Conservation (phyloP, 2,888 invertebrate genomes). For the Drosophila atroscutellata region DNA sequence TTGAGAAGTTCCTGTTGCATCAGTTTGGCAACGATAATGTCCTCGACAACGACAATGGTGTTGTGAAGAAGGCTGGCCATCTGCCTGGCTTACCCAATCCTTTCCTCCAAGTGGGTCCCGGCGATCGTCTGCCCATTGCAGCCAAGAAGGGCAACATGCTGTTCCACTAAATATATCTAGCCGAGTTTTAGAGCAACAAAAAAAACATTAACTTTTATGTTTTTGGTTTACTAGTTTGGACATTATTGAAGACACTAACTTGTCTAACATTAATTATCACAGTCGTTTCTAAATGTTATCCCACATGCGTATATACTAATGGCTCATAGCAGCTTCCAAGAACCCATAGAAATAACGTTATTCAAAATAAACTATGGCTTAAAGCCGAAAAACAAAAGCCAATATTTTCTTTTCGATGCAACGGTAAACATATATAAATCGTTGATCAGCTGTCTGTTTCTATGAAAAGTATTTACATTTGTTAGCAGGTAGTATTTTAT, state of each 20-base stretch:
- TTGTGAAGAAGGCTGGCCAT: conserved; percentile 87
- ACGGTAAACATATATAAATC: background rate
- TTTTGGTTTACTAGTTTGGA: conserved; percentile 16
- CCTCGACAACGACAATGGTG: conserved; percentile 88
- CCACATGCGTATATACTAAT: conserved; percentile 29
- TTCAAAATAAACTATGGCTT: conserved; percentile 64
- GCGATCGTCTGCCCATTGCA: conserved; percentile 94
- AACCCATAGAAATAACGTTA: conserved; percentile 52
- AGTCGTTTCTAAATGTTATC: conserved; percentile 53
- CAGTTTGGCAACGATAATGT: conserved; percentile 83
- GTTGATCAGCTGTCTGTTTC: background rate
- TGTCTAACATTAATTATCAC: conserved; percentile 53
- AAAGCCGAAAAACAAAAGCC: conserved; percentile 43
- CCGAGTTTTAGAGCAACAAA: background rate
- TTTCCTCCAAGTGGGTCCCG: conserved; percentile 87
- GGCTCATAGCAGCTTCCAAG: conserved; percentile 38
- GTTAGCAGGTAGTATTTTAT: background rate
- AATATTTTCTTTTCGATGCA: background rate
- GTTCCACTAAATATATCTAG: conserved; percentile 83
- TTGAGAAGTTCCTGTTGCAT: conserved; percentile 88
- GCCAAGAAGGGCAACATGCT: conserved; percentile 93
- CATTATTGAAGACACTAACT: conserved; percentile 30
- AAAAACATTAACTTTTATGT: conserved; percentile 1
- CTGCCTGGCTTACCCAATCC: conserved; percentile 88
- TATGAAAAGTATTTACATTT: background rate